These are phyloP conservation scores for Mormyrus iriodes DNA, from an alignment of 2,113 vertebrate genomes.

Conservation along the genomic window DNA sequence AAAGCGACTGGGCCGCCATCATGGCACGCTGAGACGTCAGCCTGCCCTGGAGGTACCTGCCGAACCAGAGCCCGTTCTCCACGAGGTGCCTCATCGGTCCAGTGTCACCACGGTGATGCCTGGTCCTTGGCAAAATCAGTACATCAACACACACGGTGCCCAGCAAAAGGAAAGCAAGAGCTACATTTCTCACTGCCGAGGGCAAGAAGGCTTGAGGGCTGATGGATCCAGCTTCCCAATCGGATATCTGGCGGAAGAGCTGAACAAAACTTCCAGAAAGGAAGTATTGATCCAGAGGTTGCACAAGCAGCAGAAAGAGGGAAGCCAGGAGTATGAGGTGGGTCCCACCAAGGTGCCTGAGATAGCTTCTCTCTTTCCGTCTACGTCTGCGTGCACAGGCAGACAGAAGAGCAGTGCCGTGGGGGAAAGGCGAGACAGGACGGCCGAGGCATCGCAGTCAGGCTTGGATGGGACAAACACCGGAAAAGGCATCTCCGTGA, in stretches of 20 bases:
- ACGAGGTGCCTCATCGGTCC: constrained; percentile 41
- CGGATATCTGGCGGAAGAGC: constrained; percentile 58
- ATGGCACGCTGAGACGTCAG: constrained; percentile 82
- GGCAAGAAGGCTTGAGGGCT: background rate
- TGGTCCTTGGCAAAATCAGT: background rate
- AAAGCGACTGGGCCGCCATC: constrained; percentile 70
- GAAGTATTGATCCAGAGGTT: constrained; percentile 73
- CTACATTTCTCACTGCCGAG: background rate
- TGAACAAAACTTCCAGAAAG: constrained; percentile 57
- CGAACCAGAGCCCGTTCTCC: constrained; percentile 67
- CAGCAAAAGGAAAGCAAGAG: background rate
- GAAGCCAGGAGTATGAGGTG: constrained; percentile 80
- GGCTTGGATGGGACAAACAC: constrained; percentile 56
- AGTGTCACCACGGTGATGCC: background rate
- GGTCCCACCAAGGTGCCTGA: constrained; percentile 46
- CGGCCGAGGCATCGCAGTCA: constrained; percentile 11
- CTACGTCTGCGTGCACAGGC: constrained; percentile 55
- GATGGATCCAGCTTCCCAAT: background rate
- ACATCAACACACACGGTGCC: background rate
- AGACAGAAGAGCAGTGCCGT: constrained; percentile 30
- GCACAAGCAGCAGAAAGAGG: constrained; percentile 85
- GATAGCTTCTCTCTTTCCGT: constrained; percentile 38
- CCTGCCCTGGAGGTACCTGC: constrained; percentile 86
- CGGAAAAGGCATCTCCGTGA: constrained; percentile 88
- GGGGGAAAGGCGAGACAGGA: constrained; percentile 30